Percentiles rank a stretch among this genome's conserved stretches.
Evolutionary conservation across 2,797 vertebrate genomes (phyloP).

Genomic region (Amblyraja radiata): DNA sequence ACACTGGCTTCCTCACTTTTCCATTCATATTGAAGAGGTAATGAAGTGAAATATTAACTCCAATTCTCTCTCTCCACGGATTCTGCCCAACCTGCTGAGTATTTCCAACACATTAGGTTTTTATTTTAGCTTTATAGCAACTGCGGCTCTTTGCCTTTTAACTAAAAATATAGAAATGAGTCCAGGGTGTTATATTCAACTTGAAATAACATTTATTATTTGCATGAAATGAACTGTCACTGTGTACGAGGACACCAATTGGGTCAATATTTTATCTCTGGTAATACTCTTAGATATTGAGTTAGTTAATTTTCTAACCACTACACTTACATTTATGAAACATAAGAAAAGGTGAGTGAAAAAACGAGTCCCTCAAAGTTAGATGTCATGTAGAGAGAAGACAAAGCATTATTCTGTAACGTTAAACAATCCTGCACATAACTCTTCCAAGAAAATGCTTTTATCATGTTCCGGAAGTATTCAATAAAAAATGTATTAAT

Average conservation of each 20-base stretch:
- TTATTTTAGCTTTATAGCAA: too few relatives aligned
- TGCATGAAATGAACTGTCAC: background rate
- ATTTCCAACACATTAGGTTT: too few relatives aligned
- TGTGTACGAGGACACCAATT: background rate
- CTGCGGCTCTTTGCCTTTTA: too few relatives aligned
- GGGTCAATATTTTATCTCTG: slow-evolving; percentile 17
- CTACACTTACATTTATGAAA: background rate
- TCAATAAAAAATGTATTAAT: background rate
- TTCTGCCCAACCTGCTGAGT: too few relatives aligned
- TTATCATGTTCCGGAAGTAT: background rate
- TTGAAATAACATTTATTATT: background rate
- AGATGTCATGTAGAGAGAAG: background rate
- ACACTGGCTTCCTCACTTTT: too few relatives aligned
- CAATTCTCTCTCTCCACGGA: too few relatives aligned
- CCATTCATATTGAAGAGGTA: too few relatives aligned
- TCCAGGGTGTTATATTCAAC: slow-evolving; percentile 4
- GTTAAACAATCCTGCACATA: background rate
- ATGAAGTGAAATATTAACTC: too few relatives aligned
- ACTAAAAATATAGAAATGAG: background rate
- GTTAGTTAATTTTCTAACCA: slow-evolving; percentile 15
- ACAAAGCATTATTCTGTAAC: background rate
- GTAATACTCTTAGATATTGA: background rate
- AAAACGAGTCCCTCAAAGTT: background rate
- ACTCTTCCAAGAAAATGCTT: background rate
- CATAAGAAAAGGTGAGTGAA: background rate